These are phyloP conservation scores for Sebastes steindachneri DNA, from an alignment of 2,797 vertebrate species.

Conservation along the genomic window DNA sequence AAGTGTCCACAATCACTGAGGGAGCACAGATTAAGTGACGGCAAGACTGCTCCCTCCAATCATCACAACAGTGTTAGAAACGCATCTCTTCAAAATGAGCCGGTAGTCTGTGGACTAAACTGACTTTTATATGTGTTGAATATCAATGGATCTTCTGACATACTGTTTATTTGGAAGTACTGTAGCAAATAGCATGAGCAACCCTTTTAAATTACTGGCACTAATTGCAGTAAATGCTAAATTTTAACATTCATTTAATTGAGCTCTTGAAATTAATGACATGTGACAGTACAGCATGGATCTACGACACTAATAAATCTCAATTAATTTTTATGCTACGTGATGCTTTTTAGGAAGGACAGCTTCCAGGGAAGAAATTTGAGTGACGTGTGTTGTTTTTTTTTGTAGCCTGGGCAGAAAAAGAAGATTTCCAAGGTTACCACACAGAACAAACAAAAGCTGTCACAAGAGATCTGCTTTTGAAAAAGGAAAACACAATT, in stretches of 20 bases:
- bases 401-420: constrained; percentile 41
- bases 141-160: not conserved
- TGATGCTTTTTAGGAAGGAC: not conserved
- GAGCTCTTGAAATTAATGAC: not conserved
- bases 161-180: not conserved
- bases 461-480: constrained; percentile 59
- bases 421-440: constrained; percentile 60
- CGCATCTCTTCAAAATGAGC: not conserved
- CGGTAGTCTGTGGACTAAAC: not conserved
- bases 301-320: not conserved
- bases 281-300: not conserved
- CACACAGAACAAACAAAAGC: constrained; percentile 51
- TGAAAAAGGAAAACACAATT: constrained; percentile 44
- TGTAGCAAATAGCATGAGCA: not conserved
- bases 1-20: not conserved
- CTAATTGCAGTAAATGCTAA: not conserved
- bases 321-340: not conserved
- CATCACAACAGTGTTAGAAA: not conserved
- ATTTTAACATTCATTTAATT: not conserved
- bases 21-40: constrained; percentile 1
- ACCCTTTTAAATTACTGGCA: not conserved
- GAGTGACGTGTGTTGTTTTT: constrained; percentile 32
- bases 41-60: not conserved
- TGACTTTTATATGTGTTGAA: not conserved
- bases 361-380: not conserved